Base-by-base conservation (phyloP, 1,140 invertebrate species). In the Ladona fulva region DNA sequence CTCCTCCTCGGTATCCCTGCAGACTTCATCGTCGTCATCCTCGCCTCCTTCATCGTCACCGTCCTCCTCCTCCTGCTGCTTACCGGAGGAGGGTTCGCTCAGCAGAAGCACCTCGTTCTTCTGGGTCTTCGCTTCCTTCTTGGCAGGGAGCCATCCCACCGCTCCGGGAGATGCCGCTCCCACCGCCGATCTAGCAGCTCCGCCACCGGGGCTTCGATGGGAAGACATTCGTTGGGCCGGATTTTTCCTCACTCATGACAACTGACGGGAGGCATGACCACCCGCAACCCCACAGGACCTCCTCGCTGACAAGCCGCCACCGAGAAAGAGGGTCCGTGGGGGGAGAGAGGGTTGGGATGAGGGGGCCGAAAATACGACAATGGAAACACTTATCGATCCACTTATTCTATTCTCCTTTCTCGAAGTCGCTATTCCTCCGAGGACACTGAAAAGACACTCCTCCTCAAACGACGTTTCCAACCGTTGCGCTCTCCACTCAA, bases 41-140 rank as follows among this genome's bases (percentile, higher is more conserved):
- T 66, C 52, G 16, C 52, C 52, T 16, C 52, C 52, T 22, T 66
- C 52, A 12, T 66, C 52, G 52, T 66, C 52, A 3, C 52, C 52
- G 52, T 66, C 52, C 52, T 66, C 52, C 52, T 66, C 52, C 52
- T 66, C 52, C 14, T 66, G 52, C 52, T 66, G 52, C 52, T 66
- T 66, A 19, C 52, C 52, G 16, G 52, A 19, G 52, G 52, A 66
- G 3, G 52, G 52, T 22, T 66, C 52, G 52, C 52, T 66, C 52
- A 66, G 52, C 52, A 66, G 52, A 16, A 66, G n/a, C 52, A 66
- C 52, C 52, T 66, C 52, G 52, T 66, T 66, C 52, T 66, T 66
- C 52, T 66, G 52, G n/a, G 52, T 66, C n/a, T 66, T 66, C 16
- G 52, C 52, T 22, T 66, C 52, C 52, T 66, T 66, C 52, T 66